These are phyloP conservation scores for Microtus montanus DNA, from an alignment of 2,113 vertebrate genomes.

Conservation along the genomic window DNA sequence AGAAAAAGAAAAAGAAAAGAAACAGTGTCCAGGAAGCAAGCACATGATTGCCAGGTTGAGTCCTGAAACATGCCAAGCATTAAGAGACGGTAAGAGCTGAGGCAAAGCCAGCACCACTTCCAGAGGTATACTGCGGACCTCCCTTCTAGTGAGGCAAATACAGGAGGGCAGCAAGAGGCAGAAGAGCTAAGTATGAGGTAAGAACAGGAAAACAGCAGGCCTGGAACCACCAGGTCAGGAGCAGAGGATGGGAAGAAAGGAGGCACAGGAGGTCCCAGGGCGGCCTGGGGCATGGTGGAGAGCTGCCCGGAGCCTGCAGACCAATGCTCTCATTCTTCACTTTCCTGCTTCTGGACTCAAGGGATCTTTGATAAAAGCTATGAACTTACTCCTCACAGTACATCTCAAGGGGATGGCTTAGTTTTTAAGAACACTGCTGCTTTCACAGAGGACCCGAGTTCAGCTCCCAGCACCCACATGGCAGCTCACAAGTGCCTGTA, in stretches of 20 bases:
- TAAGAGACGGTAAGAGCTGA: neutral
- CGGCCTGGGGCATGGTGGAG: neutral
- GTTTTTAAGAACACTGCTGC: neutral
- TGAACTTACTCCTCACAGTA: neutral
- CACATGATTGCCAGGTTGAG: neutral
- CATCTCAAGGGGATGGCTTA: neutral
- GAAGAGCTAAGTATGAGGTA: neutral
- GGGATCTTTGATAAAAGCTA: constrained; percentile 13
- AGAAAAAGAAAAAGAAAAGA: neutral
- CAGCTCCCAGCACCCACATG: neutral
- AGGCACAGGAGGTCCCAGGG: neutral
- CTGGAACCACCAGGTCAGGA: neutral
- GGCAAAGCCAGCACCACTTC: neutral
- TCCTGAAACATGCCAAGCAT: neutral
- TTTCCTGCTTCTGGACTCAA: neutral
- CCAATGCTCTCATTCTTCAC: neutral
- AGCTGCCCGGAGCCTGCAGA: neutral
- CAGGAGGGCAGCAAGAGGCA: neutral
- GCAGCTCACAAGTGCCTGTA: neutral
- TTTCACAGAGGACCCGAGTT: neutral
- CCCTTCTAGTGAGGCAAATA: neutral
- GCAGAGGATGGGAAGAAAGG: neutral
- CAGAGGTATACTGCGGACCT: neutral
- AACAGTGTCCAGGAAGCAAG: neutral
- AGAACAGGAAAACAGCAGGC: neutral